Percentiles rank a stretch among this genome's conserved stretches.
Evolutionary conservation across 2,888 invertebrate species (phyloP).

Genomic region (Drosophila kambysellisi): DNA sequence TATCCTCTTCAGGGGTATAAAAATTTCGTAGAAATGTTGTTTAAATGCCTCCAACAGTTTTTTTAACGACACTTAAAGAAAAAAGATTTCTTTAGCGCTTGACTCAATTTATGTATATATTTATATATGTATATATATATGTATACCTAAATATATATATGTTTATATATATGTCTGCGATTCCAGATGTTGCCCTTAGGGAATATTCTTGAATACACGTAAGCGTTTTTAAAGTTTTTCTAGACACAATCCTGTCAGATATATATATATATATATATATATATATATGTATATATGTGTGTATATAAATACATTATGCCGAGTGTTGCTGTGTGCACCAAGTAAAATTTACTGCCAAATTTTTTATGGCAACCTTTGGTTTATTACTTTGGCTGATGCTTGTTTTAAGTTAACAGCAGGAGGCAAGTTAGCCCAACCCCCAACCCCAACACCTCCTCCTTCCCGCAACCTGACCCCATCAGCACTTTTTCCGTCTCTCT

Average conservation of each 20-base stretch:
- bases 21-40: neutral
- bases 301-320: slow-evolving; percentile 28
- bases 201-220: neutral
- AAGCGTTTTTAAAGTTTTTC: slow-evolving; percentile 1
- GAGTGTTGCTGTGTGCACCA: slow-evolving; percentile 5
- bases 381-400: slow-evolving; percentile 73
- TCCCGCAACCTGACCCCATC: neutral
- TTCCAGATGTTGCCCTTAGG: neutral
- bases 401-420: slow-evolving; percentile 69
- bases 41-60: slow-evolving; percentile 2
- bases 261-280: slow-evolving; percentile 9
- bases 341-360: slow-evolving; percentile 42
- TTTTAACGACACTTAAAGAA: slow-evolving; percentile 1
- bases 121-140: neutral
- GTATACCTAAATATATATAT: neutral
- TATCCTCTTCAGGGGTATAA: neutral
- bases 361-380: slow-evolving; percentile 66
- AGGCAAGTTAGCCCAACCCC: slow-evolving; percentile 24
- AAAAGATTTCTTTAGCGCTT: neutral
- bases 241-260: neutral
- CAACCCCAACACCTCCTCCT: neutral
- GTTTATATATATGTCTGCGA: neutral
- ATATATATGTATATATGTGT: neutral
- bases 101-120: neutral
- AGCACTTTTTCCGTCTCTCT: neutral